Conservation (phyloP, 35 echinoderm and acorn worm genomes). For the Lytechinus variegatus region DNA sequence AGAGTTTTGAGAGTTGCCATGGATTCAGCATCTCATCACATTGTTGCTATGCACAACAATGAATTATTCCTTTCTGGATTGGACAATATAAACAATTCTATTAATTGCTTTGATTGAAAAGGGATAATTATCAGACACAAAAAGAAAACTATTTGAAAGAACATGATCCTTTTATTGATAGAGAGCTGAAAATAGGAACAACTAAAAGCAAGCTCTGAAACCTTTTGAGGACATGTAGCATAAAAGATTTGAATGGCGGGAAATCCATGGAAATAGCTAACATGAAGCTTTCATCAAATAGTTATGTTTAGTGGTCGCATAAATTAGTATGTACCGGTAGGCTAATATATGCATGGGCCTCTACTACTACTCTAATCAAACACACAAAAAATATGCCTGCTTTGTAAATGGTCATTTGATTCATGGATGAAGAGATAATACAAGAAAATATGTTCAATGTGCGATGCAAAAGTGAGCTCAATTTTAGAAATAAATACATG, state of each 20-base stretch:
- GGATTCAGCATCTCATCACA: neutral
- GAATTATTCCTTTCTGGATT: neutral
- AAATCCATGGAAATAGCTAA: neutral
- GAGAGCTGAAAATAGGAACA: neutral
- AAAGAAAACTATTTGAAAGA: neutral
- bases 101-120: neutral
- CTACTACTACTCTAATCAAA: too few species aligned
- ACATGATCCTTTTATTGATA: neutral
- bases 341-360: too few species aligned
- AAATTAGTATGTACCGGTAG: too few species aligned
- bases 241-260: neutral
- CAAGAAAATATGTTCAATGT: too few species aligned
- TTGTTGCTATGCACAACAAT: neutral
- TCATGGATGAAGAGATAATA: too few species aligned
- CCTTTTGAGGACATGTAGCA: neutral
- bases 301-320: neutral
- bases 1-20: neutral
- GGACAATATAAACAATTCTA: neutral
- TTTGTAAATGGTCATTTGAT: too few species aligned
- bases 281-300: neutral
- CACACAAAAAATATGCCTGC: too few species aligned
- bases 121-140: neutral
- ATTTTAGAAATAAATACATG: too few species aligned
- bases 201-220: neutral
- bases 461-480: too few species aligned